phyloP scores from a whole-genome alignment of 2,888 invertebrate species.

The Clivina fossor region DNA sequence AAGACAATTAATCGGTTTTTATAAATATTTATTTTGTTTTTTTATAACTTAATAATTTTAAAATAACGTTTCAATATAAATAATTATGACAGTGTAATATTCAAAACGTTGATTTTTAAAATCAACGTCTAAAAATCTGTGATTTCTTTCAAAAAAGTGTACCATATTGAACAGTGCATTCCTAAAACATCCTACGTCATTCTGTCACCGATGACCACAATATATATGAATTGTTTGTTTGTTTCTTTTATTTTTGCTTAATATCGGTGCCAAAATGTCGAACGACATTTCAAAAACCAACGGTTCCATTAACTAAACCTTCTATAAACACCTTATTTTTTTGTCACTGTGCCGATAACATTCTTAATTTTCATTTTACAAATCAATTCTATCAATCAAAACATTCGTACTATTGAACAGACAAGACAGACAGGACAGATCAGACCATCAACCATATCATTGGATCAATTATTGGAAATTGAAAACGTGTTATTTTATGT shows the following conservation, averaged over 20 bases:
- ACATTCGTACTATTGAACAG: no score
- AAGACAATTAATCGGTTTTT: slow-evolving; percentile 43
- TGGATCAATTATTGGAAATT: no score
- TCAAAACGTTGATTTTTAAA: slow-evolving; percentile 37
- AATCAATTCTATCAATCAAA: no score
- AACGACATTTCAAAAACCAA: slow-evolving; percentile 16
- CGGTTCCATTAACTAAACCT: slow-evolving; percentile 31
- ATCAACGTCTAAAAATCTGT: slow-evolving; percentile 32
- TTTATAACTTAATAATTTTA: slow-evolving; percentile 52
- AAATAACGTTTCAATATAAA: slow-evolving; percentile 52
- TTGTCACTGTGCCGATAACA: slow-evolving; percentile 20
- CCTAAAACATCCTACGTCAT: slow-evolving; percentile 12
- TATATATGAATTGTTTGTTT: no score
- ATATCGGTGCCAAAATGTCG: slow-evolving; percentile 16
- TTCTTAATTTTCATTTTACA: slow-evolving; percentile 21
- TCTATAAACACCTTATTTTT: slow-evolving; percentile 32
- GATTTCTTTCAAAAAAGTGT: slow-evolving; percentile 33
- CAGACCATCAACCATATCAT: no score
- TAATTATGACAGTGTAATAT: slow-evolving; percentile 45
- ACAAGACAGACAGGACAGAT: no score
- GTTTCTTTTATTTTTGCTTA: no score
- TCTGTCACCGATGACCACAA: not conserved
- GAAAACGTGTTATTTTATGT: no score
- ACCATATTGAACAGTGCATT: slow-evolving; percentile 30
- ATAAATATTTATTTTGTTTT: slow-evolving; percentile 50